phyloP scores from a whole-genome alignment of 2,797 vertebrate species.

The Chelonia mydas region DNA sequence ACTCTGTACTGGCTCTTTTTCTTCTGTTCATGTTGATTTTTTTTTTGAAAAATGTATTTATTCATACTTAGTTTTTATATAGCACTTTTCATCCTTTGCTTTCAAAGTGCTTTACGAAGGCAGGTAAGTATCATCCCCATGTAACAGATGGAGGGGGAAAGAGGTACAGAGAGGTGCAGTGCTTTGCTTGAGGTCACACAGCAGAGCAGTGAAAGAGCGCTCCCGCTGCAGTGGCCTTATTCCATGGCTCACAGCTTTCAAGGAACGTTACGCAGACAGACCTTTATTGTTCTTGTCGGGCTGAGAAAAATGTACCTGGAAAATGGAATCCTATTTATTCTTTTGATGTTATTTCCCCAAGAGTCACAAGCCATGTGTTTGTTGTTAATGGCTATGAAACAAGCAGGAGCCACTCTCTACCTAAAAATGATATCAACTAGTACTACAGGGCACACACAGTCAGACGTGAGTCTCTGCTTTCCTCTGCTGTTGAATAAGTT shows the following conservation, averaged over 20 bases:
- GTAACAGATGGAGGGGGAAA: neutral
- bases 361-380: neutral
- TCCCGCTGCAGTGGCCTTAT: neutral
- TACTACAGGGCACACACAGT: neutral
- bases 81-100: neutral
- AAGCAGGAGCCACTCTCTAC: neutral
- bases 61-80: neutral
- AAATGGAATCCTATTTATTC: neutral
- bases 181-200: fast-evolving
- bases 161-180: neutral
- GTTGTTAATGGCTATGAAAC: neutral
- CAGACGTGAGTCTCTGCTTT: neutral
- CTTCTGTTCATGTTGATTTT: neutral
- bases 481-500: neutral
- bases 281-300: neutral
- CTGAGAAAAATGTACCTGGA: neutral
- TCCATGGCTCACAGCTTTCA: neutral
- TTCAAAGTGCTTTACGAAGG: neutral
- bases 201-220: neutral
- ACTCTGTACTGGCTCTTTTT: neutral
- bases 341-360: neutral
- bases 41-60: neutral
- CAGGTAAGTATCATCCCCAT: neutral
- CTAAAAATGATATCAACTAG: neutral
- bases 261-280: neutral